These are phyloP conservation scores for Perca fluviatilis DNA, from an alignment of 2,113 vertebrate genomes.

Conservation along the genomic window DNA sequence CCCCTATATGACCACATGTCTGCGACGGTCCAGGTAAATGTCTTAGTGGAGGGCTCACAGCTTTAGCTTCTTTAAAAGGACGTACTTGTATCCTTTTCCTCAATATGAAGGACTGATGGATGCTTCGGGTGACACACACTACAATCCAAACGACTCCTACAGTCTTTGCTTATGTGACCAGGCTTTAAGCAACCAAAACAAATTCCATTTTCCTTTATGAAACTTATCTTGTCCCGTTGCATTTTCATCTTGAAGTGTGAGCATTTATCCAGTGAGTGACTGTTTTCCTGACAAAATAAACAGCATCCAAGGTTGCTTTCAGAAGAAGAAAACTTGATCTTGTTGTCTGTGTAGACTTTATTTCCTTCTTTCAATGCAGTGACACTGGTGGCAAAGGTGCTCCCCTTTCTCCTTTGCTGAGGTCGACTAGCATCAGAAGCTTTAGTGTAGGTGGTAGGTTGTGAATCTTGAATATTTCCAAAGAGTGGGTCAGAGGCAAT, in stretches of 20 bases:
- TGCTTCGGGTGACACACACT: no score
- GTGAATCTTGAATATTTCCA: no score
- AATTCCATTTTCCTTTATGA: neutral
- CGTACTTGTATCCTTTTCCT: no score
- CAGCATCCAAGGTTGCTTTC: neutral
- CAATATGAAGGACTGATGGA: no score
- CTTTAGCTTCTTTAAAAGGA: no score
- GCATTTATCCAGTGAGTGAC: neutral
- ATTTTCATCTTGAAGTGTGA: neutral
- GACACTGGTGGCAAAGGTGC: neutral
- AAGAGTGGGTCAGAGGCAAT: no score
- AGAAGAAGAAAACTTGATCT: neutral
- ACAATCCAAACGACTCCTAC: neutral
- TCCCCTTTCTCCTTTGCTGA: neutral
- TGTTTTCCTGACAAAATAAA: neutral
- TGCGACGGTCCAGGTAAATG: no score
- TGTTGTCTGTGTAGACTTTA: neutral
- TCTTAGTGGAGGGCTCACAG: no score
- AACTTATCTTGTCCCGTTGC: neutral
- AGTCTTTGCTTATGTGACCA: slow-evolving; percentile 8
- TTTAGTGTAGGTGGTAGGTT: no score
- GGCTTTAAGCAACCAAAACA: neutral
- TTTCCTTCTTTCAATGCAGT: neutral
- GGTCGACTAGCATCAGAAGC: no score
- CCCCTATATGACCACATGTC: slow-evolving; percentile 2